Percentiles rank a stretch among this genome's conserved stretches.
Conservation (phyloP, 2,888 invertebrate genomes). For the Dermolepida albohirtum region DNA sequence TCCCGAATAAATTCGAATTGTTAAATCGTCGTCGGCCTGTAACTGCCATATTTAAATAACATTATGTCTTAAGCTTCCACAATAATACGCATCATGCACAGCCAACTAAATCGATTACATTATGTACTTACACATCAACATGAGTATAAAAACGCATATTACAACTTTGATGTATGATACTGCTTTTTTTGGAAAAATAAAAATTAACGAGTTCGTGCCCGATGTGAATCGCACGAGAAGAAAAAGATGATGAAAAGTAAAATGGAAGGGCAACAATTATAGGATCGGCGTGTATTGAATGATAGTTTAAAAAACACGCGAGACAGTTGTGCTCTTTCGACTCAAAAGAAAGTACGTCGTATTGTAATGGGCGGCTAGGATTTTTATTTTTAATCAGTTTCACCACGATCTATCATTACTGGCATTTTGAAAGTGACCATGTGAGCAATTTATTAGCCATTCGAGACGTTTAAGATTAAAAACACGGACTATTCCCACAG, state of each 20-base stretch:
- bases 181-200: constrained; percentile 2
- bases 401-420: constrained; percentile 15
- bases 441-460: constrained; percentile 26
- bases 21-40: no score
- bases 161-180: constrained; percentile 17
- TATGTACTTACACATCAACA: no score
- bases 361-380: constrained; percentile 4
- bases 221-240: constrained; percentile 15
- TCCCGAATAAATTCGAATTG: no score
- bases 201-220: constrained; percentile 26
- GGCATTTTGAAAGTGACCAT: constrained; percentile 22
- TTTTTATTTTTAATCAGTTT: constrained; percentile 26
- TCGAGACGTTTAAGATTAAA: not conserved
- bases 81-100: no score
- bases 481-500: constrained; percentile 16
- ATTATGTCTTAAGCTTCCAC: no score
- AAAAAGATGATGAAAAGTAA: constrained; percentile 3
- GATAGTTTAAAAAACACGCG: constrained; percentile 14
- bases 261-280: constrained; percentile 1
- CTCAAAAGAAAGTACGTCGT: constrained; percentile 3
- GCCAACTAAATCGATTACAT: no score
- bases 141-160: not conserved
- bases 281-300: not conserved
- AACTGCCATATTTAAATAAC: no score
- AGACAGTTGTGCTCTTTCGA: not conserved